Base-by-base conservation (phyloP, 2,797 vertebrate genomes). In the Oryzias dopingdopingensis region DNA sequence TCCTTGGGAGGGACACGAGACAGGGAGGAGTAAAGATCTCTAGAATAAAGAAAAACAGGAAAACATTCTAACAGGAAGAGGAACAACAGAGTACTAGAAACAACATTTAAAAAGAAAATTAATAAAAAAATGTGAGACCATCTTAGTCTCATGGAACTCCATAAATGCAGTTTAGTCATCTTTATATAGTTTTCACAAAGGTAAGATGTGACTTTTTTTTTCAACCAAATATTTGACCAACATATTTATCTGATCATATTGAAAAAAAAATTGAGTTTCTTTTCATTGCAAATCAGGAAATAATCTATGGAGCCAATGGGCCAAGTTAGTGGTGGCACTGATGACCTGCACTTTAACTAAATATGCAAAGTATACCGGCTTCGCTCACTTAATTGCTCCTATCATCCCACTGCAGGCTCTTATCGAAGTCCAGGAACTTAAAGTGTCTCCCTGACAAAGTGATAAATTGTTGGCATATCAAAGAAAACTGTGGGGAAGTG, bases 261-360 rank as follows among this genome's bases (percentile, higher is more conserved):
- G 92, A 94, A 97, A 98, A 97, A 96, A 97, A 97, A 95, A 97
- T 93, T 94, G 95, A 94, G 95, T 29, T 29, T 29, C 3, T 37
- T 37, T 37, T 12, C 3, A 95, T 89, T 92, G 93, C 93, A 95
- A 94, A 96, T 96, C 96, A 94, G 97, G 94, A 92, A 96, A 98
- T 97, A 97, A 97, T 94, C 98, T 95, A 98, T 94, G 94, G 91
- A 96, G 94, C 94, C 95, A 97, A 97, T 93, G 95, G 95, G 95
- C 95, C 94, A 83, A 94, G 94, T 92, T 96, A 92, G 93, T 80
- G 72, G 84, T 59, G 22, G 78, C 63, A 66, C 56, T 92, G 91
- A 92, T 95, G 94, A 96, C 92, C 92, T 90, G 72, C 52, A 91
- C 94, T 94, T 96, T 98, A 94, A 94, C 96, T 96, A 98, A 98